Conservation (phyloP, 2,113 vertebrate genomes). For the Genyomyrus donnyi region DNA sequence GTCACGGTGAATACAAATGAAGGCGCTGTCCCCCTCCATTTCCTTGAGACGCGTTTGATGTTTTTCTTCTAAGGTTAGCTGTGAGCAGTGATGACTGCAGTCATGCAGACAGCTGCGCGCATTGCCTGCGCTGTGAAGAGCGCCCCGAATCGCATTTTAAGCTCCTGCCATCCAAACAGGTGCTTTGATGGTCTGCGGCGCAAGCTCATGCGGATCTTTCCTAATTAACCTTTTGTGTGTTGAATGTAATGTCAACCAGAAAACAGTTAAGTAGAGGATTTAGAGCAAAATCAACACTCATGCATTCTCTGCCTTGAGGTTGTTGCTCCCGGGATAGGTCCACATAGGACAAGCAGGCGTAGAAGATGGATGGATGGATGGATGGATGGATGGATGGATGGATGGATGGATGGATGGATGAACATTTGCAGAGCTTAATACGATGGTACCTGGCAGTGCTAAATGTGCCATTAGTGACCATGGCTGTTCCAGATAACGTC, state of each 20-base stretch:
- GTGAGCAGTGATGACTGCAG: slow-evolving; percentile 32
- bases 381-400: neutral
- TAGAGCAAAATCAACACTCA: neutral
- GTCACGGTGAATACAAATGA: slow-evolving; percentile 72
- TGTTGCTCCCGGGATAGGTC: neutral
- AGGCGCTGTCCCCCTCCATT: slow-evolving; percentile 67
- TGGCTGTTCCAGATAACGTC: neutral
- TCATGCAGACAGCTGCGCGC: slow-evolving; percentile 21
- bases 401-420: neutral
- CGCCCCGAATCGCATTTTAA: neutral
- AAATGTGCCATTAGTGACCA: neutral
- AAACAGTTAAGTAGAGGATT: too few species aligned
- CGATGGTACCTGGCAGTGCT: neutral
- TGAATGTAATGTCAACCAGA: neutral
- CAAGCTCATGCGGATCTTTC: neutral
- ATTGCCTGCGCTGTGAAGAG: neutral
- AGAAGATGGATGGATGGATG: neutral
- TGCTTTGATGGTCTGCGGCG: neutral
- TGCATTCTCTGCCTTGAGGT: neutral
- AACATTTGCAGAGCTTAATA: neutral
- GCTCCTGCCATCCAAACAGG: neutral
- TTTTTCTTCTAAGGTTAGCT: slow-evolving; percentile 53
- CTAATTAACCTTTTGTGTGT: slow-evolving; percentile 3
- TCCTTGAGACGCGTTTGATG: slow-evolving; percentile 66
- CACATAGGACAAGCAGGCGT: neutral